These are phyloP conservation scores for Troides helena DNA, from an alignment of 2,888 invertebrate species.

Conservation along the genomic window DNA sequence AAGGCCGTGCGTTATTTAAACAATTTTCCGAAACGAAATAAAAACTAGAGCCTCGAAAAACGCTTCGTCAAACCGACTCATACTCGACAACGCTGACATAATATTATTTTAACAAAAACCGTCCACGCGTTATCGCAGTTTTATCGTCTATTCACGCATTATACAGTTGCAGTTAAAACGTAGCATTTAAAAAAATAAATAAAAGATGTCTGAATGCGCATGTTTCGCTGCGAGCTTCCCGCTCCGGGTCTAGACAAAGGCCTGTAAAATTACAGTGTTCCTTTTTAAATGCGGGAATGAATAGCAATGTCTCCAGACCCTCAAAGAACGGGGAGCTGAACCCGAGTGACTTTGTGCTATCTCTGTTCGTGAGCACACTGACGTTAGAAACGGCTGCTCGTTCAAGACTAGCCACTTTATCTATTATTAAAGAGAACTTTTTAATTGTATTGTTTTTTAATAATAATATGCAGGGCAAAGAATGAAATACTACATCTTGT, in stretches of 20 bases:
- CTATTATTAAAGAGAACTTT: conserved; percentile 25
- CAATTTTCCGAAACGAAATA: conserved; percentile 53
- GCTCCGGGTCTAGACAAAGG: conserved; percentile 66
- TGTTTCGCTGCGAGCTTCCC: conserved; percentile 67
- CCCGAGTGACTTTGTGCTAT: conserved; percentile 44
- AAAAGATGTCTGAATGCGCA: conserved; percentile 74
- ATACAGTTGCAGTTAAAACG: conserved; percentile 46
- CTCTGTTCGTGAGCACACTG: conserved; percentile 52
- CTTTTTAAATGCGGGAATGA: conserved; percentile 78
- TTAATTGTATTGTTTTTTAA: conserved; percentile 9
- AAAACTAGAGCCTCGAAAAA: conserved; percentile 38
- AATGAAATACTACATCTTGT: background rate
- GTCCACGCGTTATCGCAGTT: conserved; percentile 2
- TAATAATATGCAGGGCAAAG: background rate
- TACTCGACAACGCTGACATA: conserved; percentile 26
- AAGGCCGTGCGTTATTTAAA: conserved; percentile 66
- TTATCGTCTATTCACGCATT: conserved; percentile 16
- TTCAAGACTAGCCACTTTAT: conserved; percentile 14
- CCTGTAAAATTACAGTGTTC: conserved; percentile 76
- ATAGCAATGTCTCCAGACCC: conserved; percentile 73
- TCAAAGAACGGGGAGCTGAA: conserved; percentile 70
- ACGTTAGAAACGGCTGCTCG: conserved; percentile 32
- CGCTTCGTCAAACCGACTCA: conserved; percentile 38
- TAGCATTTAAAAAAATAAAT: conserved; percentile 72
- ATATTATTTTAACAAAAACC: background rate